Base-by-base conservation (phyloP, 2,888 invertebrate genomes). In the Rotaria magnacalcarata region DNA sequence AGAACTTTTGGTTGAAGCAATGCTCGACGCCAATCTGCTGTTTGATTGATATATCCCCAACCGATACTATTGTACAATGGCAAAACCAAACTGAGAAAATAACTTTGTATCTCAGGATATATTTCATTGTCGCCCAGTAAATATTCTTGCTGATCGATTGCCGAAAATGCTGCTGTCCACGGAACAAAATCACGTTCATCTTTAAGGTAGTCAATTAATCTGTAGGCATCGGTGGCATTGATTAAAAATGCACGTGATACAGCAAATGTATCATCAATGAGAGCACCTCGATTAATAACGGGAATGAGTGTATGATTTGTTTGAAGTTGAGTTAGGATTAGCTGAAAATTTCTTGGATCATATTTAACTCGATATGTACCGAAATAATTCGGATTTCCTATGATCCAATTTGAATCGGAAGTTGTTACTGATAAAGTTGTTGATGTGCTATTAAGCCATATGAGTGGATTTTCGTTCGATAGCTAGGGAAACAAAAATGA, bases 141-240 rank as follows among this genome's bases (percentile, higher is more conserved):
- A 16, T 16, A 5, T 58, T 58, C 58, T n/a, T 58, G 58, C n/a
- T 58, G 58, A 58, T 58, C 10, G n/a, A 58, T 58, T 58, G 58
- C 58, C 0, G 58, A 24, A 58, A 58, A 16, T n/a, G 95, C 95
- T 0, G 95, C 94, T 0, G 94, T 93, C 96, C 96, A 96, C 0
- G 95, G 95, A 0, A 95, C 94, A 92, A 95, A 95, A 89, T 95
- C 94, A 90, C 95, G 94, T 87, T 91, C 91, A 56, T 93, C 93
- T 1, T 91, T 92, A 88, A 97, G 92, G 90, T 96, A 96, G 85
- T 93, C 93, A 0, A 95, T 94, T 1, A 96, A 92, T 88, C 95
- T 94, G 88, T 96, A 91, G 0, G 96, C 95, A 11, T 88, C 88
- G 10, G 88, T 87, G 19, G 87, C 85, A 16, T 87, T 85, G 47